phyloP scores from a whole-genome alignment of 2,888 invertebrate species.

The Rotaria socialis region DNA sequence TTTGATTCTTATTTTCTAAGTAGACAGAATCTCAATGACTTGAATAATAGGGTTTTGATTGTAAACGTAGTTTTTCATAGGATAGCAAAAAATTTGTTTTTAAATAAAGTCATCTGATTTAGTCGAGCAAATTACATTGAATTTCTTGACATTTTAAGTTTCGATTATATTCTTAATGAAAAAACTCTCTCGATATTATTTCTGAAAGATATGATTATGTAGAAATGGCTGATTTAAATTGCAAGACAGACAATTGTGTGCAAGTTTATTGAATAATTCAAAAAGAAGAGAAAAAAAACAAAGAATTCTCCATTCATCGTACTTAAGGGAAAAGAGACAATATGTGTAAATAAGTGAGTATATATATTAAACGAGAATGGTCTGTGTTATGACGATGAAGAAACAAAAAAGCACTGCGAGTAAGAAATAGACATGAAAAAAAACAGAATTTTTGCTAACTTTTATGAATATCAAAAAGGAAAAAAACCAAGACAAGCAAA shows the following conservation, averaged over 20 bases:
- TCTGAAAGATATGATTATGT: no score
- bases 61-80: no score
- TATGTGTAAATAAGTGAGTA: conserved; percentile 1
- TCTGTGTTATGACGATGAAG: neutral
- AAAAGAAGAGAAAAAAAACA: neutral
- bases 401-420: conserved; percentile 10
- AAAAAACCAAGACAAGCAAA: neutral
- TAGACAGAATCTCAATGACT: no score
- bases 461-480: conserved; percentile 3
- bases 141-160: no score
- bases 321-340: conserved; percentile 5
- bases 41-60: no score
- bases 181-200: no score
- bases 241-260: conserved; percentile 26
- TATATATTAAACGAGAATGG: conserved; percentile 26
- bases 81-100: no score
- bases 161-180: no score
- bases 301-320: conserved; percentile 8
- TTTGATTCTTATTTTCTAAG: no score
- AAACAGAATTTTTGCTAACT: conserved; percentile 11
- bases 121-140: no score
- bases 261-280: conserved; percentile 23
- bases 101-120: no score
- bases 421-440: conserved; percentile 21
- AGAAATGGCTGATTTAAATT: neutral